These are phyloP conservation scores for Ophiodon elongatus DNA, from an alignment of 2,113 vertebrate genomes.

Conservation along the genomic window DNA sequence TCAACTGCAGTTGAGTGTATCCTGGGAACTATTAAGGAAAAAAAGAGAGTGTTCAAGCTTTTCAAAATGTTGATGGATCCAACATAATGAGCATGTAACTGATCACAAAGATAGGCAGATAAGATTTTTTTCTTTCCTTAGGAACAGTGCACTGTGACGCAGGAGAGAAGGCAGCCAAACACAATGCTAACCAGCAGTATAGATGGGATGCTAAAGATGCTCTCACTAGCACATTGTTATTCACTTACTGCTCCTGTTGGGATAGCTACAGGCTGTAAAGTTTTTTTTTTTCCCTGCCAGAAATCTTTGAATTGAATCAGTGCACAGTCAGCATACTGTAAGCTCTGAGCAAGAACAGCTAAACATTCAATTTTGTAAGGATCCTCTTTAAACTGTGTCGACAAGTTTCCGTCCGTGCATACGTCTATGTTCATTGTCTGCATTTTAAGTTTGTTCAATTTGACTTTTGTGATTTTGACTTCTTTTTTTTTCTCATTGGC, in stretches of 20 bases:
- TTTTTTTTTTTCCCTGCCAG: constrained; percentile 64
- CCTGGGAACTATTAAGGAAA: constrained; percentile 83
- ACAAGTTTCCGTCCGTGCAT: constrained; percentile 56
- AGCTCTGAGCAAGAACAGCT: constrained; percentile 71
- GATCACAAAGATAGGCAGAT: constrained; percentile 83
- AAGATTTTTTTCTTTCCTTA: constrained; percentile 55
- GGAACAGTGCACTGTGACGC: constrained; percentile 39
- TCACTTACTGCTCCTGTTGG: constrained; percentile 75
- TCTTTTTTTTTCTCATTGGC: constrained; percentile 65
- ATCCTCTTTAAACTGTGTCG: constrained; percentile 57
- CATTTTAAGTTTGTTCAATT: constrained; percentile 48
- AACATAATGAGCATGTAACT: constrained; percentile 82
- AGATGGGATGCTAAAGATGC: constrained; percentile 68
- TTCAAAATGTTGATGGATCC: constrained; percentile 85
- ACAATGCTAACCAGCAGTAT: constrained; percentile 66
- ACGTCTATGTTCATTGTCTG: constrained; percentile 51
- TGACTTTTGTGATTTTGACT: constrained; percentile 51
- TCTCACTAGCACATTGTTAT: constrained; percentile 74
- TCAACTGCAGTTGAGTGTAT: constrained; percentile 83
- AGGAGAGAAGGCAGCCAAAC: constrained; percentile 51
- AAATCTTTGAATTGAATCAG: constrained; percentile 77
- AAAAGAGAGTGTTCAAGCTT: constrained; percentile 78
- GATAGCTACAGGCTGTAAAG: constrained; percentile 76
- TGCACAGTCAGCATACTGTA: constrained; percentile 77
- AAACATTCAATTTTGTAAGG: constrained; percentile 67